Conservation (phyloP, 2,797 vertebrate genomes). For the Pagetopsis macropterus region DNA sequence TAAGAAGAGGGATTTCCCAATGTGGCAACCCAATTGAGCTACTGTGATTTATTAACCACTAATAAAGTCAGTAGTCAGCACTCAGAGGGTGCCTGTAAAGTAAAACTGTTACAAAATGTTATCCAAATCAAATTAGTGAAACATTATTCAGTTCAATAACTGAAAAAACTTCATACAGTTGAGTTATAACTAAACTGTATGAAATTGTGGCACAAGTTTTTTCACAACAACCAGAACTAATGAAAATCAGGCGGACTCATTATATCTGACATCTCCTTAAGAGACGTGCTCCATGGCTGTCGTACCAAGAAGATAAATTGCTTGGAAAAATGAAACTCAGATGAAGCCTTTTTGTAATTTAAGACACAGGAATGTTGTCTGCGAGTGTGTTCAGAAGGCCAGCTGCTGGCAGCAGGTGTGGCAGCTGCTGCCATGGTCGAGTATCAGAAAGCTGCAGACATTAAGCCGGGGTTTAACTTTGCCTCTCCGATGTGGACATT, state of each 20-base stretch:
- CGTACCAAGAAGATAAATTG: constrained; percentile 27
- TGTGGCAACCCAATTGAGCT: background rate
- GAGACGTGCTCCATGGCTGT: constrained; percentile 4
- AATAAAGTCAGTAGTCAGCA: background rate
- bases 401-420: constrained; percentile 72
- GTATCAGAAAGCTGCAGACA: constrained; percentile 31
- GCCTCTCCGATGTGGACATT: constrained; percentile 8
- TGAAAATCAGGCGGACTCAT: constrained; percentile 1
- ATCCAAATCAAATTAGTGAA: background rate
- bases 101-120: background rate
- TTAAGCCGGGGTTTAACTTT: constrained; percentile 39
- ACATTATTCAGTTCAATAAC: background rate
- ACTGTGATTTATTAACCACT: background rate
- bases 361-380: constrained; percentile 27
- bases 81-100: too few relatives aligned
- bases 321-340: constrained; percentile 12
- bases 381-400: constrained; percentile 41
- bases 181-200: too few relatives aligned
- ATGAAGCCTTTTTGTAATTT: constrained; percentile 53
- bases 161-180: background rate
- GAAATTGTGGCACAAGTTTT: too few relatives aligned
- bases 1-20: background rate
- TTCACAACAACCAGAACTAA: background rate
- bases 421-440: constrained; percentile 67
- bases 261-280: constrained; percentile 3